phyloP scores from a whole-genome alignment of 2,797 vertebrate genomes.

The Molothrus ater region DNA sequence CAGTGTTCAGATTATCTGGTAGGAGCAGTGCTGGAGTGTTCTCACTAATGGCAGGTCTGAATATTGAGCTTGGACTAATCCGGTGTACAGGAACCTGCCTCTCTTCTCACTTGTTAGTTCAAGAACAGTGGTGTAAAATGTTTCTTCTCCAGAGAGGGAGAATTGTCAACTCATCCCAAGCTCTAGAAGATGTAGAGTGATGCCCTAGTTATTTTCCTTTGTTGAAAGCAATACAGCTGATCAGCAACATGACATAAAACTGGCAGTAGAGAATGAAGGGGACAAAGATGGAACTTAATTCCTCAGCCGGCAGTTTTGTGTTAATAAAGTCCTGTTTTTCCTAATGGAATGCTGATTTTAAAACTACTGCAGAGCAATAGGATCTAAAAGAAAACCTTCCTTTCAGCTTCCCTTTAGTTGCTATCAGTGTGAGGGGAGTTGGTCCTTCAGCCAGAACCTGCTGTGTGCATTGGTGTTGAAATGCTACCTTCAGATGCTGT shows the following conservation, averaged over 20 bases:
- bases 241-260: not conserved
- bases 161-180: not conserved
- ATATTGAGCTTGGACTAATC: not conserved
- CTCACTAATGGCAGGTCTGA: not conserved
- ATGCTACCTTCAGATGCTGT: not conserved
- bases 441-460: not conserved
- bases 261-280: not conserved
- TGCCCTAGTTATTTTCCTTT: not conserved
- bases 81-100: not conserved
- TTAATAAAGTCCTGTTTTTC: not conserved
- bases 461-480: not conserved
- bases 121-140: not conserved
- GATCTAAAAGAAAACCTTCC: not conserved
- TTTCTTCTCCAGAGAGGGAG: not conserved
- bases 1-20: not conserved
- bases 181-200: not conserved
- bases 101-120: not conserved
- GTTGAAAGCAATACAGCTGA: not conserved
- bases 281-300: not conserved
- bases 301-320: not conserved
- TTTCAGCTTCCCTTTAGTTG: not conserved
- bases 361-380: not conserved
- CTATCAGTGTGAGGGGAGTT: accelerated
- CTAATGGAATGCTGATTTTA: not conserved
- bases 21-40: not conserved